phyloP scores from a whole-genome alignment of 2,888 invertebrate genomes.

The Drosophila affinis region DNA sequence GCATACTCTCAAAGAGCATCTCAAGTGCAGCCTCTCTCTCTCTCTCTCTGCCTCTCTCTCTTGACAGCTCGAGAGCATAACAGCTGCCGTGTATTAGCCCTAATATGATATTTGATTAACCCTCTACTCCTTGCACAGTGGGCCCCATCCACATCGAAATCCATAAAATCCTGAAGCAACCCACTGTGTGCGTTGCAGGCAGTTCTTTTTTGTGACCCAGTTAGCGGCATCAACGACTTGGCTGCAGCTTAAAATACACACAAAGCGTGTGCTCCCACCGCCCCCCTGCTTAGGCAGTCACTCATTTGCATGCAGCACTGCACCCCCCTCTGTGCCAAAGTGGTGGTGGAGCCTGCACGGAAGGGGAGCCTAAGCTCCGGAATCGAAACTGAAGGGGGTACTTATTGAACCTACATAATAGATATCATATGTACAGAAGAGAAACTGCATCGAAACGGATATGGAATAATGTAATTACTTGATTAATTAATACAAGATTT shows the following conservation, averaged over 20 bases:
- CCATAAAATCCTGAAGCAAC: background rate
- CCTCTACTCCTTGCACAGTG: conserved; percentile 13
- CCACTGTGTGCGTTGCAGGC: conserved; percentile 35
- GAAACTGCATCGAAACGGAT: background rate
- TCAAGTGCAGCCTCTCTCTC: conserved; percentile 22
- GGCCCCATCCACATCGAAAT: background rate
- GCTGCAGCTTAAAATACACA: conserved; percentile 12
- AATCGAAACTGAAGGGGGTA: background rate
- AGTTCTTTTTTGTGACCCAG: conserved; percentile 58
- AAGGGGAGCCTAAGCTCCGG: no score
- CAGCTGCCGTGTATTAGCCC: conserved; percentile 21
- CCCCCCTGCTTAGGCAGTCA: background rate
- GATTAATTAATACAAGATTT: no score
- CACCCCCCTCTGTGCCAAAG: no score
- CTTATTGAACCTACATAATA: background rate
- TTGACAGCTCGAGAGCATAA: conserved; percentile 29
- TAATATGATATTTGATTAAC: conserved; percentile 43
- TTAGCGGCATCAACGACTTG: conserved; percentile 40
- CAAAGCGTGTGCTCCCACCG: background rate
- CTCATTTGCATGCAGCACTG: background rate
- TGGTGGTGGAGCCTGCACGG: no score
- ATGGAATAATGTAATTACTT: background rate
- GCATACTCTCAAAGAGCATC: conserved; percentile 5
- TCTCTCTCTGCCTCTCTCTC: background rate
- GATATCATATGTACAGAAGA: no score